Conservation (phyloP, 2,113 vertebrate species). For the Oriolus oriolus region DNA sequence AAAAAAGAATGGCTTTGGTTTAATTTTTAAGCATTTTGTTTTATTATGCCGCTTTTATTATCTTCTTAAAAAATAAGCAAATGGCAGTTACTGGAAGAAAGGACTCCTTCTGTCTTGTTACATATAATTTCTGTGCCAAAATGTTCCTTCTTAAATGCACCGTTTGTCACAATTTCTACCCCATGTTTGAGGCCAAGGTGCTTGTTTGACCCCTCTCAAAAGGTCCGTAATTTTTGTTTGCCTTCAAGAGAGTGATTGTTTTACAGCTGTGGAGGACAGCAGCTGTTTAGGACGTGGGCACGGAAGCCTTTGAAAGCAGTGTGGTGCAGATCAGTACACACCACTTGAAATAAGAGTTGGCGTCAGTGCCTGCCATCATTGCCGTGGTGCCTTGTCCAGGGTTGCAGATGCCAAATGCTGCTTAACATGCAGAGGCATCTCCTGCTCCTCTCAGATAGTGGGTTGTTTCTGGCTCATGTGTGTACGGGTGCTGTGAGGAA, state of each 20-base stretch:
- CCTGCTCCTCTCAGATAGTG: neutral
- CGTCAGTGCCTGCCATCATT: neutral
- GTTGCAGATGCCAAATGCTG: neutral
- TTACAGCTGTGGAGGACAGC: neutral
- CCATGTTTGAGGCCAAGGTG: neutral
- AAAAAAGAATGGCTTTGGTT: constrained; percentile 4
- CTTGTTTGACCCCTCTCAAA: neutral
- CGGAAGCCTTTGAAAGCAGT: neutral
- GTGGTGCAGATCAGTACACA: neutral
- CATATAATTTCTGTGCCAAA: neutral
- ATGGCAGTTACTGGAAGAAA: constrained; percentile 10
- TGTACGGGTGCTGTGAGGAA: neutral
- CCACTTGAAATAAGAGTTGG: neutral
- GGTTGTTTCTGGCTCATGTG: neutral
- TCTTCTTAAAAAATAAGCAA: constrained; percentile 30
- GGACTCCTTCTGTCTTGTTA: neutral
- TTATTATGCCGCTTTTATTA: constrained; percentile 45
- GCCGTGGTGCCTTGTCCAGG: neutral
- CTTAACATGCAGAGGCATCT: neutral
- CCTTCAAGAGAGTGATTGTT: neutral
- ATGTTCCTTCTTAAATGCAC: neutral
- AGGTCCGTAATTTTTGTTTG: neutral
- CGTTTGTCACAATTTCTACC: neutral
- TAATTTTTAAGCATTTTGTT: constrained; percentile 60
- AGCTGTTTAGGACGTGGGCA: neutral